These are phyloP conservation scores for Drosophila auraria DNA, from an alignment of 1,140 invertebrate species.

Conservation along the genomic window DNA sequence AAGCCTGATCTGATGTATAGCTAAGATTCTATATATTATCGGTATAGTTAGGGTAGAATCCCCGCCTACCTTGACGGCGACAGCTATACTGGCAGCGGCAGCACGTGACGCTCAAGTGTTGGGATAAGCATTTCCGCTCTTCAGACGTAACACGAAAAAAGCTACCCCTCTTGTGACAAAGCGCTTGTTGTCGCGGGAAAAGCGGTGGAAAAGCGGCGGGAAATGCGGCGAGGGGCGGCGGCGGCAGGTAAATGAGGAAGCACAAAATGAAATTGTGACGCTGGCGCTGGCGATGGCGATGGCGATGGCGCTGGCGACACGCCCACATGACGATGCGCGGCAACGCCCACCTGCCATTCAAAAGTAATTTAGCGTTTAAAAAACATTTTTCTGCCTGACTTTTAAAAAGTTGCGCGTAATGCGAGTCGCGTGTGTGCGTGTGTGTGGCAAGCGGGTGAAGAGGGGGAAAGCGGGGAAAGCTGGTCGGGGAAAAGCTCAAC, in stretches of 20 bases:
- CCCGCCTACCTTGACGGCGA: neutral
- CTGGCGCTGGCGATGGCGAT: constrained; percentile 47
- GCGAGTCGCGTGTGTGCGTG: constrained; percentile 42
- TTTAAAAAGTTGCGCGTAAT: constrained; percentile 79
- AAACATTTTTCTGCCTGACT: constrained; percentile 82
- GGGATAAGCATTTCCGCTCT: constrained; percentile 82
- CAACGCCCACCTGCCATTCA: constrained; percentile 70
- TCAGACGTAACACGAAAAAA: constrained; percentile 77
- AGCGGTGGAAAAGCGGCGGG: constrained; percentile 6
- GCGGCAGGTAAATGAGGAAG: constrained; percentile 55
- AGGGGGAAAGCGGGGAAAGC: neutral
- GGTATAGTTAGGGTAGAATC: constrained; percentile 8
- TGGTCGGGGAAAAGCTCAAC: constrained; percentile 27
- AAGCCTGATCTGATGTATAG: neutral
- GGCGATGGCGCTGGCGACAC: constrained; percentile 59
- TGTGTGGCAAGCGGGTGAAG: constrained; percentile 6
- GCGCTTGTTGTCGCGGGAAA: constrained; percentile 26
- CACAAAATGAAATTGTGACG: constrained; percentile 79
- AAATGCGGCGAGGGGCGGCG: neutral
- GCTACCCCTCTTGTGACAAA: constrained; percentile 40
- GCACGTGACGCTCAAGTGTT: constrained; percentile 80
- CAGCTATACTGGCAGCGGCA: constrained; percentile 23
- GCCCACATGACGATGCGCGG: constrained; percentile 42
- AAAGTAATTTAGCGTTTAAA: constrained; percentile 83
- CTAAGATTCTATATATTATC: neutral